These are phyloP conservation scores for Aepyceros melampus DNA, from an alignment of 2,113 vertebrate species.

Conservation along the genomic window DNA sequence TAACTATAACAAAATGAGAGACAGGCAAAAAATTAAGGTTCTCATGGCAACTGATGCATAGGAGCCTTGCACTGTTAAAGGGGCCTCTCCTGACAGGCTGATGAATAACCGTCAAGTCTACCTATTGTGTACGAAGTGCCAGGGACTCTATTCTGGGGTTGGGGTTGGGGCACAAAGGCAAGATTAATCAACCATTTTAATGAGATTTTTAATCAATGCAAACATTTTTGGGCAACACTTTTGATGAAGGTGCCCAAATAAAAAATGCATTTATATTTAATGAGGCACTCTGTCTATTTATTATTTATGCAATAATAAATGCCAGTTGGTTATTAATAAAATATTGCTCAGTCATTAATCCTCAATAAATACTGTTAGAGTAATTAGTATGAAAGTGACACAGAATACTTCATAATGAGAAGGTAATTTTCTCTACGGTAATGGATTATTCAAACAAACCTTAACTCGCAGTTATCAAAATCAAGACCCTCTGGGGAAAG, in stretches of 20 bases:
- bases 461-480: slow-evolving; percentile 50
- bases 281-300: slow-evolving; percentile 66
- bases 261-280: slow-evolving; percentile 68
- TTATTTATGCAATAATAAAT: slow-evolving; percentile 74
- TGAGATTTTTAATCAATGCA: slow-evolving; percentile 63
- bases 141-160: not conserved
- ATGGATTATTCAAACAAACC: slow-evolving; percentile 73
- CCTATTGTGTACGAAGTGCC: slow-evolving; percentile 1
- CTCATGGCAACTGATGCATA: slow-evolving; percentile 43
- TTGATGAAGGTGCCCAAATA: slow-evolving; percentile 60
- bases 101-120: slow-evolving; percentile 30
- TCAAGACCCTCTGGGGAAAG: slow-evolving; percentile 40
- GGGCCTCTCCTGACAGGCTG: slow-evolving; percentile 34
- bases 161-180: not conserved
- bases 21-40: slow-evolving; percentile 46
- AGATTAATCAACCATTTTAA: slow-evolving; percentile 64
- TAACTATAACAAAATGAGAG: slow-evolving; percentile 17
- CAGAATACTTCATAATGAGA: slow-evolving; percentile 70
- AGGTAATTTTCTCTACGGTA: slow-evolving; percentile 72
- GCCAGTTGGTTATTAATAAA: slow-evolving; percentile 63
- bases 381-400: slow-evolving; percentile 69
- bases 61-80: not conserved
- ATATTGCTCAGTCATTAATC: slow-evolving; percentile 73
- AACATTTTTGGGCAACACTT: slow-evolving; percentile 53
- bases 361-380: slow-evolving; percentile 67